Conservation (phyloP, 2,888 invertebrate species). For the Cephalotes varians region DNA sequence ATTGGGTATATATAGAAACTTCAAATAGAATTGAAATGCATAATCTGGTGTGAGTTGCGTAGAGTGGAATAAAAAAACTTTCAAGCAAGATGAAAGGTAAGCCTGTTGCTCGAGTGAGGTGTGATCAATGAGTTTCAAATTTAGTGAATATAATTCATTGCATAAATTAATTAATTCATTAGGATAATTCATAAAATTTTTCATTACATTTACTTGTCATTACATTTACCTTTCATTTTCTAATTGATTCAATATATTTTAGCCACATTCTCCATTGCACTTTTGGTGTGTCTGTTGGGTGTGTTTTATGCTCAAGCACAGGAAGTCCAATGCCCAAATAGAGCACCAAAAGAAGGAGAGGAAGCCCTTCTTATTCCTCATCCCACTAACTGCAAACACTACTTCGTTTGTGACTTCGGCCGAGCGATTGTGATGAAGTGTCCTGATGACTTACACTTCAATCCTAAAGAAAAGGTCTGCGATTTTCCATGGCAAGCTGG, state of each 20-base stretch:
- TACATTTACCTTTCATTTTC: no score
- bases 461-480: slow-evolving; percentile 72
- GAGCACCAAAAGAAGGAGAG: slow-evolving; percentile 43
- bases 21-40: neutral
- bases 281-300: slow-evolving; percentile 57
- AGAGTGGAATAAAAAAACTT: neutral
- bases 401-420: slow-evolving; percentile 74
- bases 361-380: slow-evolving; percentile 73
- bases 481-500: slow-evolving; percentile 76
- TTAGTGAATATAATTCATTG: neutral
- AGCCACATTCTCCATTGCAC: slow-evolving; percentile 60
- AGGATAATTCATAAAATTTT: neutral
- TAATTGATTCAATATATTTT: slow-evolving; percentile 34
- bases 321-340: slow-evolving; percentile 61
- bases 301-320: slow-evolving; percentile 39
- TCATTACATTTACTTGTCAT: neutral
- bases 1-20: slow-evolving; percentile 63
- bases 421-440: slow-evolving; percentile 72
- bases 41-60: neutral
- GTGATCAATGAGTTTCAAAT: neutral
- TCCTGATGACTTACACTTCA: slow-evolving; percentile 76
- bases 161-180: neutral
- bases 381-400: slow-evolving; percentile 74
- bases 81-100: slow-evolving; percentile 69
- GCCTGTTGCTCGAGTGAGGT: neutral